These are phyloP conservation scores for Dinoponera quadriceps DNA, from an alignment of 1,140 invertebrate genomes.

Conservation along the genomic window DNA sequence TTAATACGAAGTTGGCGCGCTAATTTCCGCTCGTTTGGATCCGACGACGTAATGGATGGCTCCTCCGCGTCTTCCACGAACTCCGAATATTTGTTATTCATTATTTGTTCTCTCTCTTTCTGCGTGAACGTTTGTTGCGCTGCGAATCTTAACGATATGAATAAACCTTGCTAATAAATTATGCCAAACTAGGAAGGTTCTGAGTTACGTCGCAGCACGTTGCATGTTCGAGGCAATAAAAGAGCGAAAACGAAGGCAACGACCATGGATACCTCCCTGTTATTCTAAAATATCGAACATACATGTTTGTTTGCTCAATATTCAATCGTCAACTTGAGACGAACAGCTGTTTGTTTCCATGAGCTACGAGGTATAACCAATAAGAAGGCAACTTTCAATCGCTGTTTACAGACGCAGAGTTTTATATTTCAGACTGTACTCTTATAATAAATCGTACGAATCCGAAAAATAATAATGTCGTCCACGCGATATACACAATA, in stretches of 20 bases:
- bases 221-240: neutral
- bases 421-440: neutral
- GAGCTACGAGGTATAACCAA: neutral
- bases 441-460: neutral
- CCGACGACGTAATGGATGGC: constrained; percentile 85
- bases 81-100: constrained; percentile 37
- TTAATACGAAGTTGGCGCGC: constrained; percentile 88
- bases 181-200: neutral
- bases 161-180: neutral
- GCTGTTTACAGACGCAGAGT: neutral
- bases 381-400: neutral
- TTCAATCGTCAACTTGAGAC: constrained; percentile 18
- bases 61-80: constrained; percentile 73
- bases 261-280: neutral
- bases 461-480: no score
- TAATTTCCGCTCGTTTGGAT: constrained; percentile 88
- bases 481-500: no score
- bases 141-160: neutral
- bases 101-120: neutral
- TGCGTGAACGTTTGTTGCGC: neutral
- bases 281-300: neutral
- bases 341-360: neutral
- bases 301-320: constrained; percentile 48
- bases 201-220: neutral
- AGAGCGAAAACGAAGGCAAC: neutral